phyloP scores from a whole-genome alignment of 2,113 vertebrate species.

The Edolisoma coerulescens region DNA sequence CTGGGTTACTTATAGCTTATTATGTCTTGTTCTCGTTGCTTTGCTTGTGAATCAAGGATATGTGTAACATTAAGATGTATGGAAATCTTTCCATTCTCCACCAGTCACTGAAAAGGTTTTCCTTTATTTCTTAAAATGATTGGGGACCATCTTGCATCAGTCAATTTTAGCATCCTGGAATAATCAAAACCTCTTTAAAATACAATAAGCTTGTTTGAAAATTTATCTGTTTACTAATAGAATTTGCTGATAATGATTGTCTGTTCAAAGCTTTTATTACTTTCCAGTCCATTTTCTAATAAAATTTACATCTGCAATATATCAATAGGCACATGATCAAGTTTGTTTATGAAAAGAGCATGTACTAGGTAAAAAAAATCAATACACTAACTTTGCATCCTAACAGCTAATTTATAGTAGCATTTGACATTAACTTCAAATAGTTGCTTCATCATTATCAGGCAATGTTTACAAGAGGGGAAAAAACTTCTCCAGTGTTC shows the following conservation, averaged over 20 bases:
- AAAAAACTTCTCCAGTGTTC: background rate
- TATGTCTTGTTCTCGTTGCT: background rate
- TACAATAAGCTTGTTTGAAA: background rate
- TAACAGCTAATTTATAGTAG: background rate
- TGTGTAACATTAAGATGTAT: background rate
- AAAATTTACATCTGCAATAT: constrained; percentile 15
- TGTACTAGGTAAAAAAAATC: constrained; percentile 5
- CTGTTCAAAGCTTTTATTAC: background rate
- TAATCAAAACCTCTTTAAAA: constrained; percentile 8
- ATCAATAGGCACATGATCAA: background rate
- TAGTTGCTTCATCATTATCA: background rate
- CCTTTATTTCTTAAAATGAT: background rate
- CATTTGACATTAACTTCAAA: background rate
- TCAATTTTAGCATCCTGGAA: background rate
- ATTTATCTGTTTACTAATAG: background rate
- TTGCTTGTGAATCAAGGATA: background rate
- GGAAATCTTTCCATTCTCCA: background rate
- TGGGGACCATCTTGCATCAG: background rate
- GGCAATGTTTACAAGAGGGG: background rate
- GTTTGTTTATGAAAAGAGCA: constrained; percentile 1
- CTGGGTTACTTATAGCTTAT: background rate
- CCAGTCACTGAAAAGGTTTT: background rate
- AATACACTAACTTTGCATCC: background rate
- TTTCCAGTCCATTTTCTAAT: constrained; percentile 27
- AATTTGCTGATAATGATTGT: background rate